Conservation (phyloP, 2,797 vertebrate genomes). For the Hemibagrus guttatus region DNA sequence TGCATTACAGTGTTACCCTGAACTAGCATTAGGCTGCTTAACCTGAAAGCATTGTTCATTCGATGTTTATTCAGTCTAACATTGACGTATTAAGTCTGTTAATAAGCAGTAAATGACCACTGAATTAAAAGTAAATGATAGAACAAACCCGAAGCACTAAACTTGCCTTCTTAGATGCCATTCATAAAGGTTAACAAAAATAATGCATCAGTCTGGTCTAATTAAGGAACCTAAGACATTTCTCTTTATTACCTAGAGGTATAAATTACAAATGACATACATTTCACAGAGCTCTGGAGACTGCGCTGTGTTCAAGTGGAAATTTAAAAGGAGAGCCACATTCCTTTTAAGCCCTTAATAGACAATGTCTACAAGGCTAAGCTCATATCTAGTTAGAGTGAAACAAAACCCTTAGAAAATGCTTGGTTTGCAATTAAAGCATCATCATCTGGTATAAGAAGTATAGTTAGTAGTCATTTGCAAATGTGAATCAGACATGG, state of each 20-base stretch:
- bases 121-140: neutral
- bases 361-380: neutral
- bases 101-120: neutral
- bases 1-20: neutral
- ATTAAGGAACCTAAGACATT: constrained; percentile 61
- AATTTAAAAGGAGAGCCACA: neutral
- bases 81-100: neutral
- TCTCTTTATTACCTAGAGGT: constrained; percentile 70
- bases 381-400: neutral
- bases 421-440: neutral
- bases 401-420: neutral
- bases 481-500: neutral
- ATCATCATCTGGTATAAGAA: neutral
- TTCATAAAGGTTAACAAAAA: constrained; percentile 57
- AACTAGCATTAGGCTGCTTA: neutral
- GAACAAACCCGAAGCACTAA: neutral
- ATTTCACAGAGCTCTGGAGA: constrained; percentile 21
- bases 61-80: neutral
- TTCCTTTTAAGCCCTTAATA: too few relatives aligned
- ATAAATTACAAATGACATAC: constrained; percentile 61
- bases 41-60: neutral
- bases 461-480: neutral
- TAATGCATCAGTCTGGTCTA: constrained; percentile 66
- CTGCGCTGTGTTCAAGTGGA: neutral
- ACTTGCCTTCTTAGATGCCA: neutral